phyloP scores from a whole-genome alignment of 2,113 vertebrate species.

The Rhabdomys dilectus region DNA sequence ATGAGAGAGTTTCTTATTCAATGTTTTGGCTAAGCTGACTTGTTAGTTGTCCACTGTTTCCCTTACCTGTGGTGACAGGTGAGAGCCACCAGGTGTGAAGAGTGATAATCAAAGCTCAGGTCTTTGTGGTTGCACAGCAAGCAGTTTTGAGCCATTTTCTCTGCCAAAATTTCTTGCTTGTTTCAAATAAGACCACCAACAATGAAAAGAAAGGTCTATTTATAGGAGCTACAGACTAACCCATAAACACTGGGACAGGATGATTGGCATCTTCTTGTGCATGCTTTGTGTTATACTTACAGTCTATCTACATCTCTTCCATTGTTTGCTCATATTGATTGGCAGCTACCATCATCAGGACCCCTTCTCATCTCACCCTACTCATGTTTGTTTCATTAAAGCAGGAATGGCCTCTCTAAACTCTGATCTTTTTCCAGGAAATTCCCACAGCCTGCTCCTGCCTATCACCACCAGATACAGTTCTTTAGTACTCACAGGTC shows the following conservation, averaged over 20 bases:
- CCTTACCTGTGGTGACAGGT: neutral
- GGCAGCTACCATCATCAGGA: neutral
- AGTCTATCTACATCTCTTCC: neutral
- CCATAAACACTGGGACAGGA: constrained; percentile 27
- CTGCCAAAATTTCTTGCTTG: neutral
- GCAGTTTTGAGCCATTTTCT: neutral
- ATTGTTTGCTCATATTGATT: constrained; percentile 6
- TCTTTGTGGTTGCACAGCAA: neutral
- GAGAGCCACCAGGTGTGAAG: neutral
- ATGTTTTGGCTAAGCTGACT: neutral
- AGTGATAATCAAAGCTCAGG: no score
- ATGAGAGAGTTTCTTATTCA: neutral
- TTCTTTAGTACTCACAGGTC: neutral
- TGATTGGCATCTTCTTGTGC: neutral
- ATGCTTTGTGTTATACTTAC: neutral
- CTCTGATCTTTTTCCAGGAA: neutral
- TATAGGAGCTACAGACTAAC: neutral
- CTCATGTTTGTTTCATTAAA: neutral
- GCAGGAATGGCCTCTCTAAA: neutral
- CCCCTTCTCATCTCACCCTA: neutral
- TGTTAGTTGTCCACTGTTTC: neutral
- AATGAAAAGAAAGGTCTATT: neutral
- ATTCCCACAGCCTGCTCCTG: neutral
- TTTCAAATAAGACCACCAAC: constrained; percentile 33
- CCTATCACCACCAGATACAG: neutral